Base-by-base conservation (phyloP, 2,888 invertebrate genomes). In the Rhagophthalmus giganteus region DNA sequence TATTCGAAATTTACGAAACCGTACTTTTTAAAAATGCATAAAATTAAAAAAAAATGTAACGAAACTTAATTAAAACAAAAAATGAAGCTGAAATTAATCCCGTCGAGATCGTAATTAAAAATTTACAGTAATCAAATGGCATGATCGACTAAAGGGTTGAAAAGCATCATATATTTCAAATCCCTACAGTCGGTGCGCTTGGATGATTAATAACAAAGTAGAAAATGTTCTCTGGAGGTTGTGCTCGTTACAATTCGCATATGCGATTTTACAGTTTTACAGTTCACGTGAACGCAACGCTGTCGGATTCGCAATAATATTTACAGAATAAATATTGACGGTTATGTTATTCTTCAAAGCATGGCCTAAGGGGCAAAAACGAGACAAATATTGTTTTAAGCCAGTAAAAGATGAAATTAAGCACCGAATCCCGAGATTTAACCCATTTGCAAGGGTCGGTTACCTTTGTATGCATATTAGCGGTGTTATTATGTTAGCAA, bases 401-500 rank as follows among this genome's bases (percentile, higher is more conserved):
- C 42, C 31, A n/a, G 24, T 26, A 49, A 40, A 50, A 45, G 25
- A 40, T 54, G 44, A 60, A 61, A 61, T 60, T 60, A 57, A 54
- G 44, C 37, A 40, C 45, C 55, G 48, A 55, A 58, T 59, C 45
- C 60, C 48, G 53, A 59, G 57, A 60, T 60, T 62, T 49, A 33
- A 48, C 46, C 47, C 50, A 61, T 61, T 61, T 55, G 59, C 51
- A 50, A 55, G 59, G 59, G 58, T 57, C 44, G 33, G 53, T 54
- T 60, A 60, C 60, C 59, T 60, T 56, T 59, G 58, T 58, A 60
- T 60, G 60, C 52, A 61, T 60, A 61, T 60, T 61, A 56, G 60
- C 55, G 57, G 58, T 57, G 52, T 59, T 62, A 62, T 61, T 60
- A 60, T 58, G 60, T 55, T 64, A 60, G 60, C 58, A 60, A 60